A percentile compares a stretch with the other conserved stretches of the same genome.
phyloP scores from a whole-genome alignment of 2,797 vertebrate genomes.

The Macropus fuliginosus region DNA sequence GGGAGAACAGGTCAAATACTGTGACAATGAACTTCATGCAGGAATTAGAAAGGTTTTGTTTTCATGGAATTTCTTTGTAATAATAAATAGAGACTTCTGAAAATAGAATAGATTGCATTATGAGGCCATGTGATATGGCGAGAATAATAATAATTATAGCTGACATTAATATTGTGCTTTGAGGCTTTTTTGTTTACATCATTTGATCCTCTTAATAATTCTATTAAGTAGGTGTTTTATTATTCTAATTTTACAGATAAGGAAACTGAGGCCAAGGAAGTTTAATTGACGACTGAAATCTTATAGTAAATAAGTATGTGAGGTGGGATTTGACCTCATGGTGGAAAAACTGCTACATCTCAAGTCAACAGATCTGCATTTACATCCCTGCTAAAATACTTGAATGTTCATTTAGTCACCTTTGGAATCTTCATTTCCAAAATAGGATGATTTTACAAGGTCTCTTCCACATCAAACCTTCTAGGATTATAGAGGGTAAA shows the following conservation, averaged over 20 bases:
- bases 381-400: neutral
- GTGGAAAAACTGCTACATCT: neutral
- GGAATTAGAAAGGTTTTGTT: conserved; percentile 39
- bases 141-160: neutral
- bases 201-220: neutral
- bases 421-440: neutral
- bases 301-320: neutral
- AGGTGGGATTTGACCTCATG: neutral
- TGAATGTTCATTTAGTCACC: neutral
- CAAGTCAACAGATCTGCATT: neutral
- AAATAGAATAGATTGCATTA: neutral
- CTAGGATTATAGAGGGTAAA: neutral
- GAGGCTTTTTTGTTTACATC: neutral
- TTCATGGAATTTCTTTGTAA: conserved; percentile 45
- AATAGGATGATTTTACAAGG: neutral
- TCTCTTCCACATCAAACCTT: neutral
- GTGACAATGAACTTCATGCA: conserved; percentile 7
- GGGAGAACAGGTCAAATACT: conserved; percentile 45
- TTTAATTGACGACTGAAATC: neutral
- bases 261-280: neutral
- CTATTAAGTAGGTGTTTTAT: neutral
- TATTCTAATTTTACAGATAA: neutral
- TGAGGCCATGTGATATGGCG: neutral
- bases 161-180: neutral
- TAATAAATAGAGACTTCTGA: neutral